These are phyloP conservation scores for Pemphredon lugubris DNA, from an alignment of 2,888 invertebrate species.

Conservation along the genomic window DNA sequence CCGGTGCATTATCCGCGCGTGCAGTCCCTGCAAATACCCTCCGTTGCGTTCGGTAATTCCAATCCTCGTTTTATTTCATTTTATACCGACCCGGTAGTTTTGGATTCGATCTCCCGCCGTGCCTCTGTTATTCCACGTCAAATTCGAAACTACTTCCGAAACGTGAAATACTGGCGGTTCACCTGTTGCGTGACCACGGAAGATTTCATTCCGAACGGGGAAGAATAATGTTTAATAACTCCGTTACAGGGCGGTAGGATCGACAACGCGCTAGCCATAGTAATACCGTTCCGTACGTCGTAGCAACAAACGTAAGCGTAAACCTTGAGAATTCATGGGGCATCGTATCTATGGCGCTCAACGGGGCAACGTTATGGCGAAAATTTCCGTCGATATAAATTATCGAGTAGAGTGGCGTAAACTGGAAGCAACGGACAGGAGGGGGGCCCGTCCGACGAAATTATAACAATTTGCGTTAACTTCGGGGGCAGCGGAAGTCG, in stretches of 20 bases:
- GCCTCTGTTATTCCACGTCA: slow-evolving; percentile 24
- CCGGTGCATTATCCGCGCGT: neutral
- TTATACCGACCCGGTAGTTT: neutral
- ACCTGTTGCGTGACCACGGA: slow-evolving; percentile 47
- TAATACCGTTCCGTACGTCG: too few species aligned
- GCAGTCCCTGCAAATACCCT: neutral
- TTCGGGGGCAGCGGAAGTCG: too few species aligned
- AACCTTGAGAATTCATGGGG: too few species aligned
- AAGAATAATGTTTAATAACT: neutral
- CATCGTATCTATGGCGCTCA: too few species aligned
- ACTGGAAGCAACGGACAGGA: too few species aligned
- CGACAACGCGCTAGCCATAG: neutral
- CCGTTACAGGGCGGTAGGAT: neutral
- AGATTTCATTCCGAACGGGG: slow-evolving; percentile 44
- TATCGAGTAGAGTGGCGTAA: too few species aligned
- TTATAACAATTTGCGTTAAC: too few species aligned
- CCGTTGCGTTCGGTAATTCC: neutral
- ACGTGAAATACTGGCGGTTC: slow-evolving; percentile 48
- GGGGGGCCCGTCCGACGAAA: too few species aligned
- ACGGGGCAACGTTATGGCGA: too few species aligned
- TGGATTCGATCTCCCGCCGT: neutral
- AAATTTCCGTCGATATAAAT: too few species aligned
- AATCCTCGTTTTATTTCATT: neutral
- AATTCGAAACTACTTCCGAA: slow-evolving; percentile 53
- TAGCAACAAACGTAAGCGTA: too few species aligned